Base-by-base conservation (phyloP, 2,797 vertebrate species). In the Anabas testudineus region DNA sequence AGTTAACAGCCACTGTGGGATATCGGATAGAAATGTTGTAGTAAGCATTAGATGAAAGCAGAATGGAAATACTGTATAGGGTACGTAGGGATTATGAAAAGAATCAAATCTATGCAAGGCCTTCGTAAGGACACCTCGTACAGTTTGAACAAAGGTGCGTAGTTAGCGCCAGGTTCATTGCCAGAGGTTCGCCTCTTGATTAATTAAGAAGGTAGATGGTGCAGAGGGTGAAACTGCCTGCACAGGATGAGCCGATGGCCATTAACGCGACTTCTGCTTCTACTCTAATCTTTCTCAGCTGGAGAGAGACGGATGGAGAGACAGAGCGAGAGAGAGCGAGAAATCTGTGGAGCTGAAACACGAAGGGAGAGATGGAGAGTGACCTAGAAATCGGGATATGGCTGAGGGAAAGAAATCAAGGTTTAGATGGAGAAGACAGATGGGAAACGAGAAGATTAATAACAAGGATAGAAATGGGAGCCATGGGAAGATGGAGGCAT, bases 161-260 rank as follows among this genome's bases (percentile, higher is more conserved):
- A 55, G 43, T 72, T 6, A 28, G 36, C 18, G 34, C 19, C 55
- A 12, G 70, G 48, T 78, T 65, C 52, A 61, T 73, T 75, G 73
- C 58, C 42, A 51, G 64, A 62, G 63, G 42, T 74, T 42, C 1
- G 19, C 64, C 19, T 83, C 74, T 65, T 13, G 28, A 68, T 86
- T 81, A 81, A 88, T 86, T 81, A 82, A 70, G 80, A 63, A 74
- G 77, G 71, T 72, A 84, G 86, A 32, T 54, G 49, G 46, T 19
- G 61, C 71, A 71, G 76, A 63, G 56, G 15, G 56, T 32, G 68
- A 51, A 75, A 41, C 26, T 69, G 72, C 48, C 73, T 56, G 72
- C 72, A 53, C 78, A 63, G 43, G 76, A 76, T 54, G 73, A 80
- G 76, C 74, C 71, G 76, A 76, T 60, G 65, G 76, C 55, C 67